Percentiles rank a stretch among this genome's conserved stretches.
Evolutionary conservation across 2,888 invertebrate species (phyloP).

Genomic region (Anodontia alba): DNA sequence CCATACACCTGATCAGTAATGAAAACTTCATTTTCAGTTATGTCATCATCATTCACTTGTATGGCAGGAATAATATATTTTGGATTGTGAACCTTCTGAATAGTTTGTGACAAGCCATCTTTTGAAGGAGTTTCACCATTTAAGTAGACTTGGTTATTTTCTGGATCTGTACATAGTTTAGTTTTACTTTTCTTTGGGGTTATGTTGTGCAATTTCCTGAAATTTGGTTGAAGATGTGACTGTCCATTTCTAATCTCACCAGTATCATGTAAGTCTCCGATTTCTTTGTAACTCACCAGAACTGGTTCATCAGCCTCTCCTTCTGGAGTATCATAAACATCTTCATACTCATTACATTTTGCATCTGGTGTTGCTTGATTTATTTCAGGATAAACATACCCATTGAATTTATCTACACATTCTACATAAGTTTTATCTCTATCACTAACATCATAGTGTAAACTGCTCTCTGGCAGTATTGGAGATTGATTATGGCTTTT

Average conservation of each 20-base stretch:
- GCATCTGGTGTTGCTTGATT: conserved; percentile 56
- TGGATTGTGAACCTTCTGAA: conserved; percentile 39
- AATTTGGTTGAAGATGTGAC: too few relatives aligned
- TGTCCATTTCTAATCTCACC: background rate
- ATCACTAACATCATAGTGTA: background rate
- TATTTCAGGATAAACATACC: background rate
- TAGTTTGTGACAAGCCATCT: too few relatives aligned
- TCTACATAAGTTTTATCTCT: too few relatives aligned
- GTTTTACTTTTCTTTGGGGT: conserved; percentile 14
- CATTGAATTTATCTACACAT: background rate
- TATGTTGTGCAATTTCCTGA: background rate
- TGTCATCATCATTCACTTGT: conserved; percentile 39
- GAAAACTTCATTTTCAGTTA: conserved; percentile 53
- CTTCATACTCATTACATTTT: conserved; percentile 60
- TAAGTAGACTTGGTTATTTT: background rate
- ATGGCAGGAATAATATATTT: conserved; percentile 47
- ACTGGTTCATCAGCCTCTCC: conserved; percentile 20
- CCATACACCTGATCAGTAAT: background rate
- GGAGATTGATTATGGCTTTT: background rate
- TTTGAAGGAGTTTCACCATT: background rate
- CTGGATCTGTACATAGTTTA: background rate
- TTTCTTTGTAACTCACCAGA: background rate
- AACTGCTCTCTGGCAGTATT: conserved; percentile 29
- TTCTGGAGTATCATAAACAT: conserved; percentile 52
- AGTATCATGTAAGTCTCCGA: background rate